Conservation (phyloP, 2,113 vertebrate species). For the Apus apus region DNA sequence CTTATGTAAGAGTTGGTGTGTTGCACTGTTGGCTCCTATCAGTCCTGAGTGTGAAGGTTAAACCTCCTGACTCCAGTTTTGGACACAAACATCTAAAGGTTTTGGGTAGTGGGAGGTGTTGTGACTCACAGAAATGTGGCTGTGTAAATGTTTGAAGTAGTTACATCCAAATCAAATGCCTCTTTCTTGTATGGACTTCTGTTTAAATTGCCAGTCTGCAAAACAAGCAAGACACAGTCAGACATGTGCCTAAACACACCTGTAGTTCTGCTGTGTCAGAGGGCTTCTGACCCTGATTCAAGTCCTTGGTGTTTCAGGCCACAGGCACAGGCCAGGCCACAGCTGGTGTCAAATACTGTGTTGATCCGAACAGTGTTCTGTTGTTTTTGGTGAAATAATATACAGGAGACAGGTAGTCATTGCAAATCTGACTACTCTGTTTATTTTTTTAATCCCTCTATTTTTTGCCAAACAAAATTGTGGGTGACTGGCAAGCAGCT, state of each 20-base stretch:
- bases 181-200: background rate
- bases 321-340: no score
- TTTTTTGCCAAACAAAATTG: background rate
- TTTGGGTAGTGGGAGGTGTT: background rate
- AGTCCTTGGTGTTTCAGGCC: background rate
- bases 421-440: background rate
- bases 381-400: background rate
- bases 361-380: background rate
- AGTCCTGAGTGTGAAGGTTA: background rate
- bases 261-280: background rate
- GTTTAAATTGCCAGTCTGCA: background rate
- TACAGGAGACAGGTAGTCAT: background rate
- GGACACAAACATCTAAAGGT: background rate
- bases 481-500: background rate
- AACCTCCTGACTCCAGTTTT: background rate
- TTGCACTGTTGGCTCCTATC: background rate
- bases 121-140: background rate
- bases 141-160: background rate
- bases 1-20: constrained; percentile 18
- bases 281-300: background rate
- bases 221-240: background rate
- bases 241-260: background rate
- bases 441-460: background rate
- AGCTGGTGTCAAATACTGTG: background rate
- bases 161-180: background rate